These are phyloP conservation scores for Ursus arctos DNA, from an alignment of 2,113 vertebrate species.

Conservation along the genomic window DNA sequence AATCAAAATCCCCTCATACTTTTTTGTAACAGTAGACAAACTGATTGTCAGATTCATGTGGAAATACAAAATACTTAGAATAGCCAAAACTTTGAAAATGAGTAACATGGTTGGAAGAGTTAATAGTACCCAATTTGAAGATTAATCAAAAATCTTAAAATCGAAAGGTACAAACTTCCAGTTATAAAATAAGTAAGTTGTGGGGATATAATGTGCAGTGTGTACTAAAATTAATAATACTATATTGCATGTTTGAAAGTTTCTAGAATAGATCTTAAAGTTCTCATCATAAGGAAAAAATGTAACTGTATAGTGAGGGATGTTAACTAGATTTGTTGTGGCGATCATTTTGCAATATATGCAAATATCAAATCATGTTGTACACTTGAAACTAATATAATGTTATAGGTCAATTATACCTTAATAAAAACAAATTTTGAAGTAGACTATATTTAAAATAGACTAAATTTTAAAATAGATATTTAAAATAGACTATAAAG, in stretches of 20 bases:
- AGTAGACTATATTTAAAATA: too few relatives aligned
- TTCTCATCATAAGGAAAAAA: background rate
- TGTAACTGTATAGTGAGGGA: background rate
- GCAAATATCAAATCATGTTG: background rate
- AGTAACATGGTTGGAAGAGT: background rate
- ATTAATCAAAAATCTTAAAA: background rate
- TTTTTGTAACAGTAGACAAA: background rate
- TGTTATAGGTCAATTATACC: background rate
- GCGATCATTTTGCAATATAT: background rate
- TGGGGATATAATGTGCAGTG: background rate
- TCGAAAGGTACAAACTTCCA: background rate
- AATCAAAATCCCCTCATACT: background rate
- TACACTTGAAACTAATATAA: background rate
- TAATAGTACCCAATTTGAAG: background rate
- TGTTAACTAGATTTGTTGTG: background rate
- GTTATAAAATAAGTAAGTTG: background rate
- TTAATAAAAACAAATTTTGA: background rate
- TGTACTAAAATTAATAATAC: background rate
- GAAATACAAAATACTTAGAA: background rate
- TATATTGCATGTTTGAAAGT: background rate
- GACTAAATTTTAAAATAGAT: too few relatives aligned
- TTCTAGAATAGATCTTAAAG: background rate
- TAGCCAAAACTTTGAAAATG: background rate
- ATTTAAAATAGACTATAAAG: background rate
- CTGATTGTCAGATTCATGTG: background rate